A percentile compares a stretch with the other conserved stretches of the same genome.
Evolutionary conservation across 1,140 invertebrate genomes (phyloP).

Genomic region (Listronotus bonariensis): DNA sequence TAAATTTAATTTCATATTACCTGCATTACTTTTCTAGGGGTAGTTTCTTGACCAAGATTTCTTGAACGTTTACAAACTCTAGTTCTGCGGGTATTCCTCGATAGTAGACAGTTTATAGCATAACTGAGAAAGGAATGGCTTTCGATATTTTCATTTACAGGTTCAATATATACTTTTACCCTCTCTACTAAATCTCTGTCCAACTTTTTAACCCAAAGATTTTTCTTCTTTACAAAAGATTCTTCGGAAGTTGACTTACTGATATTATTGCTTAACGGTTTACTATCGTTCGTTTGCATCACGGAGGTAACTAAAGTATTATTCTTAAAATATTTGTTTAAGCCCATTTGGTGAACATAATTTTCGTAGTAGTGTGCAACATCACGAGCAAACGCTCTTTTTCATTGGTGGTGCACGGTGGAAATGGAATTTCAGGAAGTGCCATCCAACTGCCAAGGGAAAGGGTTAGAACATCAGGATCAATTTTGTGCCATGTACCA

Average conservation of each 20-base stretch:
- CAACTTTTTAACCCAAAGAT: slow-evolving; percentile 43
- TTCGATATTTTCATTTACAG: slow-evolving; percentile 22
- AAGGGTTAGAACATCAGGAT: slow-evolving; percentile 78
- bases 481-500: slow-evolving; percentile 86
- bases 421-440: slow-evolving; percentile 65
- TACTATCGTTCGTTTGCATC: slow-evolving; percentile 6
- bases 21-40: slow-evolving; percentile 24
- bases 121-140: slow-evolving; percentile 42
- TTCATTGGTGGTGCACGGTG: slow-evolving; percentile 47
- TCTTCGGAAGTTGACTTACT: slow-evolving; percentile 10
- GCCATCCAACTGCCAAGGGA: slow-evolving; percentile 87
- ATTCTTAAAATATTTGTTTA: slow-evolving; percentile 68
- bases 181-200: slow-evolving; percentile 42
- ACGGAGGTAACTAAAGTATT: slow-evolving; percentile 66
- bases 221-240: slow-evolving; percentile 15
- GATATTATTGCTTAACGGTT: background rate
- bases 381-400: slow-evolving; percentile 69
- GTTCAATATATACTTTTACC: slow-evolving; percentile 37
- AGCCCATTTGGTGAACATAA: slow-evolving; percentile 69
- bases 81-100: slow-evolving; percentile 35
- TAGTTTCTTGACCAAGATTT: slow-evolving; percentile 13
- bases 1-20: no score
- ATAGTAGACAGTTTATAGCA: slow-evolving; percentile 50
- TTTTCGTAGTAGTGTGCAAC: slow-evolving; percentile 82
- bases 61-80: slow-evolving; percentile 37